Conservation (phyloP, 2,113 vertebrate genomes). For the Bucco capensis region DNA sequence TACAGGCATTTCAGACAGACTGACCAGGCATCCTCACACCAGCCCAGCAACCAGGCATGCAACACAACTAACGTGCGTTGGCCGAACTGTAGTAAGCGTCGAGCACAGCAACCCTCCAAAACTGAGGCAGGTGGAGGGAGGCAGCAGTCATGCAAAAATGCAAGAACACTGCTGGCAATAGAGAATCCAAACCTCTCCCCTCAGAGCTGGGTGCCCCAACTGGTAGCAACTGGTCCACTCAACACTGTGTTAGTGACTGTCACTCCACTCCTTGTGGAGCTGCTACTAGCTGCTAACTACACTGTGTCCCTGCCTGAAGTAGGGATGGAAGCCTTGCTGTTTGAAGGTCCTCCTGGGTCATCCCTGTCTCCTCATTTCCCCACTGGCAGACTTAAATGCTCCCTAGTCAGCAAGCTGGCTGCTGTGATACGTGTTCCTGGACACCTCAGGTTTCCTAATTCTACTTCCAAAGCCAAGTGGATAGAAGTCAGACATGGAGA, state of each 20-base stretch:
- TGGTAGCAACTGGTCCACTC: background rate
- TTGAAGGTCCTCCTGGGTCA: background rate
- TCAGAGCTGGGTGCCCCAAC: background rate
- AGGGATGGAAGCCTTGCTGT: background rate
- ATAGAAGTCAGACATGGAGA: background rate
- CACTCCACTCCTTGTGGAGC: too few species aligned
- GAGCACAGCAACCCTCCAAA: background rate
- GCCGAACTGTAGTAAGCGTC: background rate
- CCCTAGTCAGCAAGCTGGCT: background rate
- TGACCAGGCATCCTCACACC: background rate
- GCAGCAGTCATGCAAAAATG: background rate
- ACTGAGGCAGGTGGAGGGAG: background rate
- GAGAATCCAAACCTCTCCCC: background rate
- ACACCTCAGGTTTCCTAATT: background rate
- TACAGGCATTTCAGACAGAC: background rate
- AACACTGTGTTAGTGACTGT: too few species aligned
- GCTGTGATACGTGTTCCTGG: background rate
- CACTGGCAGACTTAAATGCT: background rate
- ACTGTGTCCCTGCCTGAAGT: background rate
- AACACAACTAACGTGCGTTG: rapidly evolving
- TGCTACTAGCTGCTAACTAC: too few species aligned
- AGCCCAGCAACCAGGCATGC: background rate
- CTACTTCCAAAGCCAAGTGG: background rate
- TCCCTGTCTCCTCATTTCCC: background rate
- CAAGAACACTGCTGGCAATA: background rate